Evolutionary conservation across 2,797 vertebrate species (phyloP), one percentile per base, ranked within the genome.

Genomic region (Glyptemys insculpta): DNA sequence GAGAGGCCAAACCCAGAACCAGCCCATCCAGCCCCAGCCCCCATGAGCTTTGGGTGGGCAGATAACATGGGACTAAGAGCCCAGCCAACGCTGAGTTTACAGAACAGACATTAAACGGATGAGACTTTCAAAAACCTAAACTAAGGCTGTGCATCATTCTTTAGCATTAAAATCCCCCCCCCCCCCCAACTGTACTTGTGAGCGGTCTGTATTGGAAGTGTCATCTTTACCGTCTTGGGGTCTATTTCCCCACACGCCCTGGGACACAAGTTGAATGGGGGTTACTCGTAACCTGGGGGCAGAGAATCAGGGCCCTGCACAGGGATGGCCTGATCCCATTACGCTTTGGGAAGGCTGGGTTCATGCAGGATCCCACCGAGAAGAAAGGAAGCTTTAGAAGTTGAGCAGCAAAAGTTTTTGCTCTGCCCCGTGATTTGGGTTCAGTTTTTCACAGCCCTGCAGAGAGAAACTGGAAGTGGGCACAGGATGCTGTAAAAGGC

Each of bases 271-370:
- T 65, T 34, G 62, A 8, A 34, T n/a, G 31, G 34, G 16, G 15
- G 15, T 18, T 65, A 65, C 31, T 34, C 2, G 2, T 34, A n/a
- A 16, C 1, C 0, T n/a, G 34, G 31, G 34, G 15, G 15, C 4
- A 65, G 31, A 65, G 15, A 65, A 65, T 65, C 7, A 16, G 15
- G 16, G 62, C 62, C 62, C 34, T 65, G 62, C 16, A 1, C 6
- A 19, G 8, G 16, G 62, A 8, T 65, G 34, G 34, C 62, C 16
- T 19, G 34, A 65, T 19, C 19, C 62, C 34, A 65, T 34, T 18
- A 65, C 19, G 62, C 62, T 65, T 65, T n/a, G 34, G 34, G 16
- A n/a, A n/a, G 62, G 62, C 34, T 65, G 34, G 34, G 34, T 65
- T 19, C 34, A n/a, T n/a, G 62, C 34, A 10, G 34, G 34, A n/a